phyloP scores from a whole-genome alignment of 2,113 vertebrate species.

The Paramisgurnus dabryanus region DNA sequence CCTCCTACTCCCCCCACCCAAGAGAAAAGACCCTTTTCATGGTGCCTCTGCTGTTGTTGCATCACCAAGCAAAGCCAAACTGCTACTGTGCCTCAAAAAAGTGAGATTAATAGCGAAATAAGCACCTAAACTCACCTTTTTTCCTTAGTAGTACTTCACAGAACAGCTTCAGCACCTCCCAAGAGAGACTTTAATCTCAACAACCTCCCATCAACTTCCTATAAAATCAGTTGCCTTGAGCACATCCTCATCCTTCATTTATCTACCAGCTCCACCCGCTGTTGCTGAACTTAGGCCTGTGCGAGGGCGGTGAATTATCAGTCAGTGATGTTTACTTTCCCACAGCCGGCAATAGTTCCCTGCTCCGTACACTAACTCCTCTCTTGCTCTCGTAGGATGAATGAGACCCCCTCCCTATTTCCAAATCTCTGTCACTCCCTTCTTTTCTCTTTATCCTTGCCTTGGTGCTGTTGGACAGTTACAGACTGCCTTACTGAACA shows the following conservation, averaged over 20 bases:
- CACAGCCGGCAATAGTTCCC: slow-evolving; percentile 65
- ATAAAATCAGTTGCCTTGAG: slow-evolving; percentile 53
- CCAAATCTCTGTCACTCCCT: slow-evolving; percentile 41
- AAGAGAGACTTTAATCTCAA: slow-evolving; percentile 65
- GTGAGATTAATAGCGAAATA: slow-evolving; percentile 40
- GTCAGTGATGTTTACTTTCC: slow-evolving; percentile 72
- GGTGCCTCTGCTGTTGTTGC: slow-evolving; percentile 64
- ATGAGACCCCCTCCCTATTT: slow-evolving; percentile 59
- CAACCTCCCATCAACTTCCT: slow-evolving; percentile 60
- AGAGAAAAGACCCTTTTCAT: slow-evolving; percentile 51
- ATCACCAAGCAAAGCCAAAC: slow-evolving; percentile 56
- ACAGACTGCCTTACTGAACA: slow-evolving; percentile 58
- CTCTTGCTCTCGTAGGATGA: slow-evolving; percentile 20
- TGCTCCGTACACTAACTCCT: slow-evolving; percentile 57
- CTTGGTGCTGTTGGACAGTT: slow-evolving; percentile 56
- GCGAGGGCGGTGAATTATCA: slow-evolving; percentile 57
- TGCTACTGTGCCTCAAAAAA: not conserved
- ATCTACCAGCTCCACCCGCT: slow-evolving; percentile 24
- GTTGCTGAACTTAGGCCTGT: slow-evolving; percentile 53
- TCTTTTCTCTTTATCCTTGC: slow-evolving; percentile 52
- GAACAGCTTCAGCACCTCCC: slow-evolving; percentile 65
- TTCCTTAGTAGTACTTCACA: slow-evolving; percentile 61
- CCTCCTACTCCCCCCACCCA: slow-evolving; percentile 48
- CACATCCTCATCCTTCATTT: slow-evolving; percentile 52
- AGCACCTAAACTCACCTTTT: slow-evolving; percentile 68